phyloP scores from a whole-genome alignment of 1,140 invertebrate genomes.

The Delia radicum region DNA sequence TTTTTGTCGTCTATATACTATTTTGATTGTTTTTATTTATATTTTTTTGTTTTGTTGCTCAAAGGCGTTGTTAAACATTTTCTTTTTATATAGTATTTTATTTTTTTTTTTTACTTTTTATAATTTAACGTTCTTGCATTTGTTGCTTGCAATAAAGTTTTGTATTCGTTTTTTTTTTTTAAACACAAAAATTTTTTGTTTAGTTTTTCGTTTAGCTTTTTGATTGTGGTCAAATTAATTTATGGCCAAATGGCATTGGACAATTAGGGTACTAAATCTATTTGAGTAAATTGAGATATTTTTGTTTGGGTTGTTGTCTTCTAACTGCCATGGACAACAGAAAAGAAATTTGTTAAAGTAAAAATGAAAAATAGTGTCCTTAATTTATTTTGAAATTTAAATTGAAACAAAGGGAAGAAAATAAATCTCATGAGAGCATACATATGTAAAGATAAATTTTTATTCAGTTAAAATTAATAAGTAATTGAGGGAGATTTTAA shows the following conservation, averaged over 20 bases:
- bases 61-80: neutral
- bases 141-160: slow-evolving; percentile 6
- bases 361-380: neutral
- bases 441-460: no score
- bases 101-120: neutral
- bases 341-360: no score
- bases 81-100: neutral
- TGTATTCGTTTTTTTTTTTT: neutral
- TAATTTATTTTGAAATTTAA: neutral
- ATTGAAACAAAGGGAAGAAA: no score
- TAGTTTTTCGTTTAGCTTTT: neutral
- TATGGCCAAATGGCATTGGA: slow-evolving; percentile 10
- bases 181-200: neutral
- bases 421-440: no score
- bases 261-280: slow-evolving; percentile 14
- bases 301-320: neutral
- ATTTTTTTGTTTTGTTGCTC: neutral
- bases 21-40: neutral
- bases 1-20: neutral
- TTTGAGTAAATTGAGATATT: neutral
- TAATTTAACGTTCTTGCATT: neutral
- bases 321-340: no score
- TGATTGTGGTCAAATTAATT: slow-evolving; percentile 21
- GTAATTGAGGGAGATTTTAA: no score
- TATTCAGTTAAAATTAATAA: no score